Evolutionary conservation across 92 coral and sea anemone species (phyloP).

Genomic region (Diadumene lineata): DNA sequence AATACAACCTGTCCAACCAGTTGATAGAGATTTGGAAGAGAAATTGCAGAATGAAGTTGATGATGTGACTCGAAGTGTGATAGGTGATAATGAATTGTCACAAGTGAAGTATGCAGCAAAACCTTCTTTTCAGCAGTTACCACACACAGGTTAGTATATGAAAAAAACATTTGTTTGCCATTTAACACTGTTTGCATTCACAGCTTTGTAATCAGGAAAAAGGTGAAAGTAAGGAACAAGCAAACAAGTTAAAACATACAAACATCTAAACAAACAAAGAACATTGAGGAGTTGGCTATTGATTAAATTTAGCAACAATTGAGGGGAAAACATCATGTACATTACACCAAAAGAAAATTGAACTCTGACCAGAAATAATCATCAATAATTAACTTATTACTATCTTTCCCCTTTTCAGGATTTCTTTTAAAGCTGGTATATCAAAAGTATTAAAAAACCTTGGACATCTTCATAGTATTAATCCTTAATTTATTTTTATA

Average conservation of each 20-base stretch:
- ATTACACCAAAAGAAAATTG: no score
- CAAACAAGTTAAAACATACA: no score
- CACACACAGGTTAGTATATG: slow-evolving; percentile 26
- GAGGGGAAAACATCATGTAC: no score
- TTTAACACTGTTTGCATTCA: no score
- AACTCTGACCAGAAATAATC: no score
- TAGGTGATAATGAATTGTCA: background rate
- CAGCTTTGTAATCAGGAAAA: no score
- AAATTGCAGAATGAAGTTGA: background rate
- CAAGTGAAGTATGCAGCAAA: slow-evolving; percentile 37
- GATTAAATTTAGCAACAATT: no score
- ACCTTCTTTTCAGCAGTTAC: slow-evolving; percentile 45
- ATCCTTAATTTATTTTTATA: background rate
- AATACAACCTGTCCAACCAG: slow-evolving; percentile 28
- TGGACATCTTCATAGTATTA: background rate
- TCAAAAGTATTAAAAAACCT: background rate
- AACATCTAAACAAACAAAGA: no score
- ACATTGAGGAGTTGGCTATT: no score
- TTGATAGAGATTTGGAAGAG: background rate
- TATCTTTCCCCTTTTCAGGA: slow-evolving; percentile 4
- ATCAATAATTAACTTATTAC: no score
- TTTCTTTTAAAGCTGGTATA: slow-evolving; percentile 23
- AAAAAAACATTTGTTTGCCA: background rate
- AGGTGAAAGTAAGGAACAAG: no score
- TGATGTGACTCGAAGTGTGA: background rate